Conservation (phyloP, 2,888 invertebrate genomes). For the Cecidostiba fungosa region DNA sequence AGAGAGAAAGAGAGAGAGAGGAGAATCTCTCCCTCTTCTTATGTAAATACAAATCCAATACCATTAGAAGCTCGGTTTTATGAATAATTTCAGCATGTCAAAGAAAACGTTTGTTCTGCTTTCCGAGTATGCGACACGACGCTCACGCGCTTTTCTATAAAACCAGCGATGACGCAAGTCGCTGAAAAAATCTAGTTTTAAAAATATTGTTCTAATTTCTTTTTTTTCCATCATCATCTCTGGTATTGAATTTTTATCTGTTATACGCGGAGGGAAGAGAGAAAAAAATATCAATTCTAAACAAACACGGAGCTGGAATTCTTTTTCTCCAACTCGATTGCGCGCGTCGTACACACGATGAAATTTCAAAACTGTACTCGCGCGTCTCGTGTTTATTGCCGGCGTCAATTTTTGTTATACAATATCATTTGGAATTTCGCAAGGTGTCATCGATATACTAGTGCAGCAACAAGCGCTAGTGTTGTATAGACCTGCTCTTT, state of each 20-base stretch:
- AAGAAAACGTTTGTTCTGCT: slow-evolving; percentile 39
- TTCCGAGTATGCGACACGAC: slow-evolving; percentile 2
- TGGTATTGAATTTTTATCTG: background rate
- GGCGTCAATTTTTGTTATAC: slow-evolving; percentile 49
- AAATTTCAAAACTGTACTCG: slow-evolving; percentile 44
- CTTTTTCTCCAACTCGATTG: background rate
- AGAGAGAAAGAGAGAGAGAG: background rate
- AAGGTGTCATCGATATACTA: slow-evolving; percentile 36
- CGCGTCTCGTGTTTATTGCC: slow-evolving; percentile 17
- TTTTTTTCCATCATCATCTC: background rate
- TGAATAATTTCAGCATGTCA: slow-evolving; percentile 51
- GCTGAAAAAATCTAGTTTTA: slow-evolving; percentile 12
- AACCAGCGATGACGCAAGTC: background rate
- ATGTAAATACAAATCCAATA: slow-evolving; percentile 53
- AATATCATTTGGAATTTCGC: slow-evolving; percentile 53
- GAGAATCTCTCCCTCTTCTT: slow-evolving; percentile 21
- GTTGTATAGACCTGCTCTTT: background rate
- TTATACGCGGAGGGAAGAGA: background rate
- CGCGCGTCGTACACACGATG: background rate
- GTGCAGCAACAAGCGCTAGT: background rate
- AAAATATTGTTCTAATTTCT: slow-evolving; percentile 16
- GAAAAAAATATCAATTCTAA: background rate
- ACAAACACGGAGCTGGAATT: background rate
- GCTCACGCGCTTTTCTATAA: background rate
- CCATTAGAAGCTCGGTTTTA: slow-evolving; percentile 54